Conservation (phyloP, 1,140 invertebrate genomes). For the Bradysia coprophila region DNA sequence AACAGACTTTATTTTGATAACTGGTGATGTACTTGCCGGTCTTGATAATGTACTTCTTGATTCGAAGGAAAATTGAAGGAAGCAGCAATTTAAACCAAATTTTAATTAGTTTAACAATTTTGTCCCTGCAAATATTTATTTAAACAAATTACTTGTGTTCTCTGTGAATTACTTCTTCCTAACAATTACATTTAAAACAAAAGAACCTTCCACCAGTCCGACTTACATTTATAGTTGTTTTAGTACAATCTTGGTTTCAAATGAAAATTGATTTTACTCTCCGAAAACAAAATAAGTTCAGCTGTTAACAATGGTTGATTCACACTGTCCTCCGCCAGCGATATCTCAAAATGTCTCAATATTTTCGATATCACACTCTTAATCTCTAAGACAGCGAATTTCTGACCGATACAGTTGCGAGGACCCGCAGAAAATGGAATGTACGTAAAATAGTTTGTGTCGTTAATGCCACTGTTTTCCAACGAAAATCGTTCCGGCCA, state of each 20-base stretch:
- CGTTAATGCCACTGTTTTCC: constrained; percentile 20
- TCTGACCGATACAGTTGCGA: constrained; percentile 36
- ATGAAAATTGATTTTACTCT: not conserved
- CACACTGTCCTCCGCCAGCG: constrained; percentile 22
- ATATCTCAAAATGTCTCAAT: constrained; percentile 18
- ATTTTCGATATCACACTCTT: constrained; percentile 22
- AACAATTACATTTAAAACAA: no score
- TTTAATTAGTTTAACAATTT: no score
- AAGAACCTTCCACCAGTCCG: no score
- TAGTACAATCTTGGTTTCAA: constrained; percentile 1
- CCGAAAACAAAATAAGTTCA: not conserved
- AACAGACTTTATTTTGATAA: no score
- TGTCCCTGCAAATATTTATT: no score
- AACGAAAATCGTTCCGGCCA: constrained; percentile 48
- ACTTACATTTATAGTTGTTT: no score
- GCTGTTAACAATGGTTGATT: constrained; percentile 21
- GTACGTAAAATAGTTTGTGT: constrained; percentile 29
- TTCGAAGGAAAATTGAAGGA: no score
- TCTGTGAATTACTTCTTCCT: no score
- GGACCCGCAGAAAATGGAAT: constrained; percentile 45
- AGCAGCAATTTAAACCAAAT: no score
- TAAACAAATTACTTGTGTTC: no score
- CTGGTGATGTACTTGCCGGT: no score
- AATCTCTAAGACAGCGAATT: constrained; percentile 18
- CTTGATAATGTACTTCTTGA: no score